A percentile compares a stretch with the other conserved stretches of the same genome.
Conservation (phyloP, 2,888 invertebrate genomes). For the Pachydiplax longipennis region DNA sequence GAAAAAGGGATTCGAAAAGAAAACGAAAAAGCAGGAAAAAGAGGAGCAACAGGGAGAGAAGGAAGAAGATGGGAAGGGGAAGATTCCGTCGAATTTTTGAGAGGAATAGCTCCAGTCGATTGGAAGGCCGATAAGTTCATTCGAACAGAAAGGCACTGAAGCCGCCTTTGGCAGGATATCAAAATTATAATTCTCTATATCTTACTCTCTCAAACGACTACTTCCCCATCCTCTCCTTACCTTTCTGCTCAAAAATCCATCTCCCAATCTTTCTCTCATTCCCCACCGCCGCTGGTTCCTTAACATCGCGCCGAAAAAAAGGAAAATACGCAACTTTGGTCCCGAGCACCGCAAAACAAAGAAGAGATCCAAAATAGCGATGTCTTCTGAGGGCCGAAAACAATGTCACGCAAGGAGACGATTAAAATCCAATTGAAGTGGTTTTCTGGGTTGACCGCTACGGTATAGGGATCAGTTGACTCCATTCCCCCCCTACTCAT, state of each 20-base stretch:
- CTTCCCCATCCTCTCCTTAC: not conserved
- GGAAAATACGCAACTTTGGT: not conserved
- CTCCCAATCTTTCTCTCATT: not conserved
- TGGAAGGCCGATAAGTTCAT: slow-evolving; percentile 41
- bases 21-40: no score
- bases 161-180: slow-evolving; percentile 42
- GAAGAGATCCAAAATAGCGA: slow-evolving; percentile 16
- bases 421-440: slow-evolving; percentile 43
- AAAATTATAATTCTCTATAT: slow-evolving; percentile 43
- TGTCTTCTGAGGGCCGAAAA: slow-evolving; percentile 6
- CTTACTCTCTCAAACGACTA: slow-evolving; percentile 27
- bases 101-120: slow-evolving; percentile 23
- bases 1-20: not conserved
- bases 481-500: not conserved
- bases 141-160: slow-evolving; percentile 31
- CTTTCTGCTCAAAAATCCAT: not conserved
- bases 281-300: not conserved
- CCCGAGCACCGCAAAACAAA: slow-evolving; percentile 9
- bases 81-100: not conserved
- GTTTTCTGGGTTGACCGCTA: slow-evolving; percentile 12
- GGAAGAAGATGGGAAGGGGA: not conserved
- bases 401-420: slow-evolving; percentile 40
- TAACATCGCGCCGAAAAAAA: not conserved
- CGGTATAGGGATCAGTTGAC: not conserved
- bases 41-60: not conserved